Evolutionary conservation across 2,888 invertebrate genomes (phyloP), one percentile per base, ranked within the genome.

Genomic region (Andrena bicolor): DNA sequence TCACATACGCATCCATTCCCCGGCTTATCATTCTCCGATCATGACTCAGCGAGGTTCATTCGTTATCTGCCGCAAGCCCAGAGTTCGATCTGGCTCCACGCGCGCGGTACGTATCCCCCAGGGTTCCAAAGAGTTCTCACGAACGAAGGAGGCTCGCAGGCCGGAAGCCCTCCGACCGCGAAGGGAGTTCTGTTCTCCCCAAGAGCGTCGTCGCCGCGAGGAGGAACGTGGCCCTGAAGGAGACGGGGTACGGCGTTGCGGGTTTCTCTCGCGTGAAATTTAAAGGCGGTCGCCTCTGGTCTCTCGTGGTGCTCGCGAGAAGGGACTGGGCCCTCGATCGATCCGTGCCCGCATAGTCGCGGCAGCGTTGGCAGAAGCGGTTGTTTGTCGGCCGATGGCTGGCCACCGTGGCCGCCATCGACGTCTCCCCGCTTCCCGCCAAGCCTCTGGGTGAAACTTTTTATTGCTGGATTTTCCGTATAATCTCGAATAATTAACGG

Each of bases 401-500:
- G 61, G 76, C 76, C 82, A 69, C 63, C 66, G 64, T 66, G 32
- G 61, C 72, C 72, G 72, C 41, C 79, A 30, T 51, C 58, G 61
- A 61, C 60, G 76, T 16, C 53, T 8, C 60, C 56, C 41, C 58
- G 30, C 5, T 1, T 16, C 28, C 48, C 63, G 5, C 76, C 41
- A 2, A 23, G 56, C 20, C 41, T 2, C 23, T 26, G 74, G 82
- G 79, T 79, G 85, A 85, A 90, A 89, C 80, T 91, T 91, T 91
- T 91, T 91, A 89, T 88, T 89, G 83, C 87, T 68, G 86, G 89
- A 89, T 90, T 91, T 90, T 82, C 90, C 82, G 88, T 88, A 86
- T 92, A 92, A 92, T 91, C 91, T 89, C 89, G 87, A 86, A 89
- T 92, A 92, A 92, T 92, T 91, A 91, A 91, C 90, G 90, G 77